Percentiles rank a stretch among this genome's conserved stretches.
Evolutionary conservation across 2,888 invertebrate genomes (phyloP).

Genomic region (Calephelis perditalis): DNA sequence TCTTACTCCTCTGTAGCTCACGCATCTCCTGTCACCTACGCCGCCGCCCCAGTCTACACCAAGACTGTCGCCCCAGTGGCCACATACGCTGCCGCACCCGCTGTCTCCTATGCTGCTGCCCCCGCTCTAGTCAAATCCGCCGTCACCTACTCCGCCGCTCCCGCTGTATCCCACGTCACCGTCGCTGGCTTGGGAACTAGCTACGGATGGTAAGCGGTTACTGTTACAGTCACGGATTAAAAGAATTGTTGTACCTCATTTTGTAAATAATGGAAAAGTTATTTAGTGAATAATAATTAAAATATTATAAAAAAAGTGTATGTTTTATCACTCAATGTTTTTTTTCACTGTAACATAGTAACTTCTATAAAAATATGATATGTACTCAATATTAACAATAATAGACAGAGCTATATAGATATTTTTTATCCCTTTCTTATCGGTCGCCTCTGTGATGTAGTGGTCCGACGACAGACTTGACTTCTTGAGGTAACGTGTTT

Average conservation of each 20-base stretch:
- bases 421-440: too few species aligned
- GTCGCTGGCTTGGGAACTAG: conserved; percentile 78
- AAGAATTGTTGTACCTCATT: not conserved
- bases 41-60: conserved; percentile 31
- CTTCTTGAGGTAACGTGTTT: too few species aligned
- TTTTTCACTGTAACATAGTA: too few species aligned
- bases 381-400: too few species aligned
- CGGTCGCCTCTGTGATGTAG: too few species aligned
- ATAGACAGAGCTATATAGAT: too few species aligned
- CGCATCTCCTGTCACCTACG: conserved; percentile 35
- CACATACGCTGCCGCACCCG: conserved; percentile 44
- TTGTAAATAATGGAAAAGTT: conserved; percentile 14
- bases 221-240: conserved; percentile 13
- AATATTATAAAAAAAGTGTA: too few species aligned
- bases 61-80: conserved; percentile 33
- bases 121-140: conserved; percentile 70
- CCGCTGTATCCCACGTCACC: conserved; percentile 78
- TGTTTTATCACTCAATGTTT: too few species aligned
- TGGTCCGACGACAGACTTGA: too few species aligned
- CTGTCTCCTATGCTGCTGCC: conserved; percentile 42
- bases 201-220: conserved; percentile 56
- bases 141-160: conserved; percentile 78
- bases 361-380: too few species aligned
- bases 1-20: conserved; percentile 35
- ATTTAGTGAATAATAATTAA: conserved; percentile 21